These are phyloP conservation scores for Nasonia giraulti DNA, from an alignment of 1,140 invertebrate species.

Conservation along the genomic window DNA sequence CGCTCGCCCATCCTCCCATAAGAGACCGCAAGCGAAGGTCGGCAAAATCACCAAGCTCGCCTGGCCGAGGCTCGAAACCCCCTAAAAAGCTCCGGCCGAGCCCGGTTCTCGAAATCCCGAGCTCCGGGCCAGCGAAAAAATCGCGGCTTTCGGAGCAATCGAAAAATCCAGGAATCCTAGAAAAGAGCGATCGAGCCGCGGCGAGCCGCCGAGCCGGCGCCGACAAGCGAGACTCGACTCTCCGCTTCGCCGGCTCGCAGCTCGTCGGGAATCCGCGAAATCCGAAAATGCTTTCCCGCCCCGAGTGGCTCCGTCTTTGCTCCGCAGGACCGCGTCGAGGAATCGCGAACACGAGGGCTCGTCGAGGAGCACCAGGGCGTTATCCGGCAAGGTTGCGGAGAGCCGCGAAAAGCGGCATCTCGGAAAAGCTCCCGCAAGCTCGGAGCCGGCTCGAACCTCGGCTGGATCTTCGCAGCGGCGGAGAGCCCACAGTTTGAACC, in stretches of 20 bases:
- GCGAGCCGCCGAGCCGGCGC: not conserved
- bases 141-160: not conserved
- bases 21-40: not conserved
- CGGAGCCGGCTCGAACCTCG: not conserved
- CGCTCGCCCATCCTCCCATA: constrained; percentile 8
- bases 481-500: constrained; percentile 14
- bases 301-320: constrained; percentile 15
- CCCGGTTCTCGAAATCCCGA: not conserved
- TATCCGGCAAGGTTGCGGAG: constrained; percentile 33
- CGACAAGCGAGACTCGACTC: not conserved
- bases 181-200: constrained; percentile 28
- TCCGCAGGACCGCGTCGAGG: not conserved
- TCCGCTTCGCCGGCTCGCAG: not conserved
- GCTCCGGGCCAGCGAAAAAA: not conserved
- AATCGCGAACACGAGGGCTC: not conserved
- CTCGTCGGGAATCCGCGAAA: not conserved
- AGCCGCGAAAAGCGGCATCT: constrained; percentile 37
- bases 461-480: fast-evolving
- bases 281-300: not conserved
- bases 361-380: not conserved
- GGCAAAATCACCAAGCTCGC: constrained; percentile 25
- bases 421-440: not conserved
- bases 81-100: not conserved
- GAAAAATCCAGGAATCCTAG: constrained; percentile 31
- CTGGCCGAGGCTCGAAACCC: not conserved